phyloP scores from a whole-genome alignment of 2,113 vertebrate species.

The Chionomys nivalis region DNA sequence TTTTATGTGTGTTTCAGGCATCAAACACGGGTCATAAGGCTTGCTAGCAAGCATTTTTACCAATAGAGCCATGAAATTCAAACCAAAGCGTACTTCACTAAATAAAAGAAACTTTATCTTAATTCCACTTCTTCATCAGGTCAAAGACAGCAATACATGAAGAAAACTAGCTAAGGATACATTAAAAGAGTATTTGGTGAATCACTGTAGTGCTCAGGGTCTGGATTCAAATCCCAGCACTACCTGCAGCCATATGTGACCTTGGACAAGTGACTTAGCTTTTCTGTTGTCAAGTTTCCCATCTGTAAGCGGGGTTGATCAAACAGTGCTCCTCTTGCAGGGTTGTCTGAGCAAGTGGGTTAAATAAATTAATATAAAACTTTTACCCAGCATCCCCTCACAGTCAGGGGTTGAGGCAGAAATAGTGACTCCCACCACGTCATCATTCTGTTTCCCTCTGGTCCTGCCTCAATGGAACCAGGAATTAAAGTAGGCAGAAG shows the following conservation, averaged over 20 bases:
- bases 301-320: neutral
- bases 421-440: neutral
- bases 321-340: neutral
- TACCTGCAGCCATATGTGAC: neutral
- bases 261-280: neutral
- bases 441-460: neutral
- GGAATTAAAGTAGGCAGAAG: neutral
- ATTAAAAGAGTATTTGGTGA: neutral
- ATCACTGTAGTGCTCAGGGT: neutral
- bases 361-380: neutral
- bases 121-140: neutral
- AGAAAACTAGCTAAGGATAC: neutral
- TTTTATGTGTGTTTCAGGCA: too few species aligned
- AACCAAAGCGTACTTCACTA: neutral
- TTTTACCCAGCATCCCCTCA: neutral
- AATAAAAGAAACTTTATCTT: neutral
- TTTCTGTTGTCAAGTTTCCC: slow-evolving; percentile 8
- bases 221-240: neutral
- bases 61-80: neutral
- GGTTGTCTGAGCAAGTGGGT: neutral
- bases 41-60: neutral
- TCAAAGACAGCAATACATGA: neutral
- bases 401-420: neutral
- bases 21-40: neutral
- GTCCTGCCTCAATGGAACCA: neutral